These are phyloP conservation scores for Actinernus sp. DNA, from an alignment of 92 coral and sea anemone species.

Conservation along the genomic window DNA sequence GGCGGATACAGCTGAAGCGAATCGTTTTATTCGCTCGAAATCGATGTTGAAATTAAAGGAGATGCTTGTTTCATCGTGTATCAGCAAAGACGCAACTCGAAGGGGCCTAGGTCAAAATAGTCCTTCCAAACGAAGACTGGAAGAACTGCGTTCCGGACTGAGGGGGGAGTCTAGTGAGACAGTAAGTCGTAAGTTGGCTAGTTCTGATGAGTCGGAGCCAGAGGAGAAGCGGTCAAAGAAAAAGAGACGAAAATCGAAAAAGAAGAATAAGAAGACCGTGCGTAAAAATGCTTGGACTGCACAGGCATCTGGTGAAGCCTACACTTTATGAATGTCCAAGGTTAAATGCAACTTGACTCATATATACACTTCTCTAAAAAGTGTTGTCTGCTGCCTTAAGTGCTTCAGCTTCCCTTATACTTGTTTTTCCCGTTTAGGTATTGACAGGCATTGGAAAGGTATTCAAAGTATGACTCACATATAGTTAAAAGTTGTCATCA, in stretches of 20 bases:
- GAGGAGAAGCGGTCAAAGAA: background rate
- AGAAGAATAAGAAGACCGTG: background rate
- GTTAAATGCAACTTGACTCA: too few species aligned
- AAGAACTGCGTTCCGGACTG: background rate
- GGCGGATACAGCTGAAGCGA: background rate
- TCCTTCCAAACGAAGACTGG: background rate
- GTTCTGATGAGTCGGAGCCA: background rate
- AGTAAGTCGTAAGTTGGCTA: background rate
- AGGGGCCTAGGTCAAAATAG: too few species aligned
- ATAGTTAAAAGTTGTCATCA: slow-evolving; percentile 17
- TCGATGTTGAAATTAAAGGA: background rate
- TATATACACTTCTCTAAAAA: too few species aligned
- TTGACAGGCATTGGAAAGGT: slow-evolving; percentile 19
- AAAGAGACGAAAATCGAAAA: background rate
- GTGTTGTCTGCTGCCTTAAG: slow-evolving; percentile 12
- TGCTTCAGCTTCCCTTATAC: slow-evolving; percentile 15
- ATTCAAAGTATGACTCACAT: slow-evolving; percentile 2
- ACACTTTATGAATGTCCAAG: too few species aligned
- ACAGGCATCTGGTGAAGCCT: too few species aligned
- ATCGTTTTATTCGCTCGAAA: background rate
- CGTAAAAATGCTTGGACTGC: too few species aligned
- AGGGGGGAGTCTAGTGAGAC: background rate
- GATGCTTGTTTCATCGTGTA: background rate
- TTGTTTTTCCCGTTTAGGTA: slow-evolving; percentile 6
- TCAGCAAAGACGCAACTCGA: too few species aligned